Base-by-base conservation (phyloP, 2,113 vertebrate genomes). In the Haemorhous mexicanus region DNA sequence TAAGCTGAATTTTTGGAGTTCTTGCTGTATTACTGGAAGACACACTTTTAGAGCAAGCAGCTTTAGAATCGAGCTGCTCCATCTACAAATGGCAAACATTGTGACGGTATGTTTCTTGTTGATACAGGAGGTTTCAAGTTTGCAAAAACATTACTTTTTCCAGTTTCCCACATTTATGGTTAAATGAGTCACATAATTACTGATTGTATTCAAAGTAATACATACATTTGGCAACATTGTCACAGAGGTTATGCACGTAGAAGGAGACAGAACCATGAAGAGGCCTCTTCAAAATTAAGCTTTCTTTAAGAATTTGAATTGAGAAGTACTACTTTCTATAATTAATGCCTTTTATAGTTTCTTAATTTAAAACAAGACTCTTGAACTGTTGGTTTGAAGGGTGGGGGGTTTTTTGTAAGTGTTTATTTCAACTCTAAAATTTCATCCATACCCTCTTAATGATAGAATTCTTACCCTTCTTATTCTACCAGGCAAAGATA, bases 371-470 rank as follows among this genome's bases (percentile, higher is more conserved):
- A 84, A 55, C 16, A 49, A 7, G 11, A n/a, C 28, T 92, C 30
- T 75, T 47, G 12, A 76, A 59, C 43, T 84, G 33, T 73, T 85
- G 52, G 20, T 43, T 74, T 35, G 41, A 80, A 70, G 28, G 10
- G 7, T 10, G 27, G 8, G 7, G 2, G 14, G 15, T 35, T 59
- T 53, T 7, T 10, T 1, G 0, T 68, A 30, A 3, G 2, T 49
- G 10, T 85, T 72, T 46, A 33, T 87, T 92, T 58, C 30, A 93
- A 35, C 39, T 4, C 6, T 37, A 15, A 14, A 1, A 28, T 83
- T 89, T 82, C 16, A 69, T 76, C 16, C 32, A 7, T 83, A 59
- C 10, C 10, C 11, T 68, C 23, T 46, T 72, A 72, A 76, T 76
- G 41, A 59, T 41, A 26, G 67, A 15, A 44, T 85, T 90, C 39